Percentiles rank a stretch among this genome's conserved stretches.
Conservation (phyloP, 1,140 invertebrate genomes). For the Stegodyphus mimosarum region DNA sequence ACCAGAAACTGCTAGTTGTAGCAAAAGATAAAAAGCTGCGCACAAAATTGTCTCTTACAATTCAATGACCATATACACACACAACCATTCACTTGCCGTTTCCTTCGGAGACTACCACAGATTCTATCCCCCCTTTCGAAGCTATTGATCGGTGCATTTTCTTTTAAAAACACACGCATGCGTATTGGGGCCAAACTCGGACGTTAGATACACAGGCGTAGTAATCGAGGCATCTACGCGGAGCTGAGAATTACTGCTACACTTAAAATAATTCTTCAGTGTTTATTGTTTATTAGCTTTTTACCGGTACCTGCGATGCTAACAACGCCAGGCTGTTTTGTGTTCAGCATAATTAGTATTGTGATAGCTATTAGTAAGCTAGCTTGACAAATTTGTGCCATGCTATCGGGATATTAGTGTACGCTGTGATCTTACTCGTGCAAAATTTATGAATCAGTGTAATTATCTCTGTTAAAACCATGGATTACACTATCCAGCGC, state of each 20-base stretch:
- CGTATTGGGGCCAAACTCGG: neutral
- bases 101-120: too few species aligned
- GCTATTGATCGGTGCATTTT: slow-evolving; percentile 26
- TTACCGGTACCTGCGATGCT: neutral
- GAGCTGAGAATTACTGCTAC: slow-evolving; percentile 28
- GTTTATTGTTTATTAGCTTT: too few species aligned
- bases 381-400: neutral
- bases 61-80: too few species aligned
- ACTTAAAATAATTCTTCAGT: neutral
- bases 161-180: slow-evolving; percentile 39
- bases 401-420: neutral
- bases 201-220: slow-evolving; percentile 8
- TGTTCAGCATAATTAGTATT: too few species aligned
- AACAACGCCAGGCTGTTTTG: neutral
- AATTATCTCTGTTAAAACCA: too few species aligned
- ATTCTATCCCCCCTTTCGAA: neutral
- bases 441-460: neutral
- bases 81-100: too few species aligned
- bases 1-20: too few species aligned
- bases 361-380: neutral
- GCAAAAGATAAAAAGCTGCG: too few species aligned
- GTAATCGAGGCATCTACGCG: slow-evolving; percentile 36
- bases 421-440: neutral
- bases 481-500: too few species aligned
- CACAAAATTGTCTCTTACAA: too few species aligned